Evolutionary conservation across 2,888 invertebrate species (phyloP).

Genomic region (Ernsta delagoae): DNA sequence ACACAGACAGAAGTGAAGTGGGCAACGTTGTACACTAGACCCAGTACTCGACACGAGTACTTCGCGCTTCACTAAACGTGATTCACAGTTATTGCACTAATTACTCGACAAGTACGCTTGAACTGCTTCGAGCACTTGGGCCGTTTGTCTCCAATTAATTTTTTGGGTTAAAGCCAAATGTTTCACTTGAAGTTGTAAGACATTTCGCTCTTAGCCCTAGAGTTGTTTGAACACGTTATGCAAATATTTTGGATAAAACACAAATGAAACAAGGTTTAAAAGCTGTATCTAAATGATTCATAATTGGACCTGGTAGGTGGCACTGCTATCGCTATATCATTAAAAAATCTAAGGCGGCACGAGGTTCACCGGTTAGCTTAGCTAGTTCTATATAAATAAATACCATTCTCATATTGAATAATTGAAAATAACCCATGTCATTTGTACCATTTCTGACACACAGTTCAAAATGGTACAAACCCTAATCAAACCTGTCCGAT

Average conservation of each 20-base stretch:
- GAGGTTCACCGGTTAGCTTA: too few species aligned
- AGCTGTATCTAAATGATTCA: too few species aligned
- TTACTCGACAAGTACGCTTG: slow-evolving; percentile 52
- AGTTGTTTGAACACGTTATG: not conserved
- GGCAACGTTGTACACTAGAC: not conserved
- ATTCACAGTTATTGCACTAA: slow-evolving; percentile 70
- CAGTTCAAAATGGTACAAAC: not conserved
- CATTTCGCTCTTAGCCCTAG: not conserved
- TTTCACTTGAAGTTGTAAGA: slow-evolving; percentile 16
- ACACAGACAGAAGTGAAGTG: not conserved
- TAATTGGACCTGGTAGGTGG: too few species aligned
- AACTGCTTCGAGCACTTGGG: slow-evolving; percentile 40
- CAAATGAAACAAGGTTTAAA: too few species aligned
- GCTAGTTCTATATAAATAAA: too few species aligned
- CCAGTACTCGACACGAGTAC: slow-evolving; percentile 11
- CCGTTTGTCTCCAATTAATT: slow-evolving; percentile 72
- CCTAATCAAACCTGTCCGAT: not conserved
- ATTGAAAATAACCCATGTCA: slow-evolving; percentile 4
- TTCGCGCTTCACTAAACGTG: slow-evolving; percentile 56
- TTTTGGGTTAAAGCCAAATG: slow-evolving; percentile 76
- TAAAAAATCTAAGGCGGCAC: too few species aligned
- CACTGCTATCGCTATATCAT: too few species aligned
- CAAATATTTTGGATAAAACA: not conserved
- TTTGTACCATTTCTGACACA: not conserved
- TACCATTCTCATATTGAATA: not conserved